Percentiles rank a stretch among this genome's conserved stretches.
phyloP scores from a whole-genome alignment of 2,113 vertebrate species.

The Siniperca chuatsi region DNA sequence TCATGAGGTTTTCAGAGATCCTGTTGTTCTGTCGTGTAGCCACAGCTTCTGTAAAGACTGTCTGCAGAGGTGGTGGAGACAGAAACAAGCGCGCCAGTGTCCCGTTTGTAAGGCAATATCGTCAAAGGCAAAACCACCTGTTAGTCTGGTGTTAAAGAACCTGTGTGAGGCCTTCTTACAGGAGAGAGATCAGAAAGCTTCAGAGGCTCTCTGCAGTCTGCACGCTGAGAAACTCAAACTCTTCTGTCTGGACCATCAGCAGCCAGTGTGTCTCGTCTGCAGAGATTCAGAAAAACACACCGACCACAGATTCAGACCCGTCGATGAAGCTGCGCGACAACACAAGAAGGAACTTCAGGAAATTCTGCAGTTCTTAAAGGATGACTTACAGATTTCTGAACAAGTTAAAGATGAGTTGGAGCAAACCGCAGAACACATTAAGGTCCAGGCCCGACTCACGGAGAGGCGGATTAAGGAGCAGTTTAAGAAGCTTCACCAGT shows the following conservation, averaged over 20 bases:
- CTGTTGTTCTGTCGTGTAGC: neutral
- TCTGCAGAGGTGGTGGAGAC: neutral
- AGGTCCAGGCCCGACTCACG: neutral
- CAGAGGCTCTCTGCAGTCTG: too few relatives aligned
- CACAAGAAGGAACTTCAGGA: neutral
- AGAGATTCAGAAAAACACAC: neutral
- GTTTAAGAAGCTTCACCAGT: slow-evolving; percentile 4
- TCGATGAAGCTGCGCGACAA: slow-evolving; percentile 1
- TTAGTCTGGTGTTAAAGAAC: neutral
- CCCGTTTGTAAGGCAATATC: neutral
- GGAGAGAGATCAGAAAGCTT: neutral
- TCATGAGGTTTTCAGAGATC: too few relatives aligned
- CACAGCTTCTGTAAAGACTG: slow-evolving; percentile 7
- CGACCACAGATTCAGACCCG: slow-evolving; percentile 4
- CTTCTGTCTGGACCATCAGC: slow-evolving; percentile 1
- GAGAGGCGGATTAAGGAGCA: neutral
- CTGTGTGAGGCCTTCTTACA: neutral
- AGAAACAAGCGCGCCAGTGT: neutral
- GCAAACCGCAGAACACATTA: neutral
- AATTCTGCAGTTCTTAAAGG: neutral
- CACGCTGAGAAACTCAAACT: neutral
- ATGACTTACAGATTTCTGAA: neutral
- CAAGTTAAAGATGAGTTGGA: neutral
- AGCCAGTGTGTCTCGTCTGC: slow-evolving; percentile 1
- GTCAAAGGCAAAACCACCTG: neutral